Evolutionary conservation across 2,888 invertebrate genomes (phyloP).

Genomic region (Coelinius sp.): DNA sequence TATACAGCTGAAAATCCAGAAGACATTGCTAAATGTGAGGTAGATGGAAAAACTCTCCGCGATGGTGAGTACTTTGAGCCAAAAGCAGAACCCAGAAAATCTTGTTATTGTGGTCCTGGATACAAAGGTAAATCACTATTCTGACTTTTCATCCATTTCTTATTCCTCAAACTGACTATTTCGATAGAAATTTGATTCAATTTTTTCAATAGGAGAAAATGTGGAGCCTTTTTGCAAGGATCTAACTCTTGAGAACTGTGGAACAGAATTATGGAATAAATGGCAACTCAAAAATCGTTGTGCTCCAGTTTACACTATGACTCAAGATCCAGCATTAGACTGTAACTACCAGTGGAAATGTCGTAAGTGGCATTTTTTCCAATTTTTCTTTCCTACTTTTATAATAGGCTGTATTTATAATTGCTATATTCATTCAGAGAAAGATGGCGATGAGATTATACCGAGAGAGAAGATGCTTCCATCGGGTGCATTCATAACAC

Average conservation of each 20-base stretch:
- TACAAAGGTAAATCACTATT: not conserved
- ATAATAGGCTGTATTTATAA: not conserved
- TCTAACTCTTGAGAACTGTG: not conserved
- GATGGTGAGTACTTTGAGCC: conserved; percentile 53
- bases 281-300: not conserved
- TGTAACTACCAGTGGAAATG: not conserved
- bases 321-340: not conserved
- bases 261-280: not conserved
- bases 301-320: not conserved
- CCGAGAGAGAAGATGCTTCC: not conserved
- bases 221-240: not conserved
- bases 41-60: conserved; percentile 55
- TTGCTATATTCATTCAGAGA: not conserved
- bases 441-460: not conserved
- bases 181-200: not conserved
- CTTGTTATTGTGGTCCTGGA: not conserved
- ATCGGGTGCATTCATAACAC: not conserved
- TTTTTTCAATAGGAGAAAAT: not conserved
- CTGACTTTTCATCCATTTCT: not conserved
- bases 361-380: not conserved
- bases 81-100: not conserved
- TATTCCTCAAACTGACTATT: not conserved
- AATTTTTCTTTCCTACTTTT: not conserved
- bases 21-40: conserved; percentile 53
- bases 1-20: conserved; percentile 51